Evolutionary conservation across 1,140 invertebrate species (phyloP).

Genomic region (Anoplophora glabripennis): DNA sequence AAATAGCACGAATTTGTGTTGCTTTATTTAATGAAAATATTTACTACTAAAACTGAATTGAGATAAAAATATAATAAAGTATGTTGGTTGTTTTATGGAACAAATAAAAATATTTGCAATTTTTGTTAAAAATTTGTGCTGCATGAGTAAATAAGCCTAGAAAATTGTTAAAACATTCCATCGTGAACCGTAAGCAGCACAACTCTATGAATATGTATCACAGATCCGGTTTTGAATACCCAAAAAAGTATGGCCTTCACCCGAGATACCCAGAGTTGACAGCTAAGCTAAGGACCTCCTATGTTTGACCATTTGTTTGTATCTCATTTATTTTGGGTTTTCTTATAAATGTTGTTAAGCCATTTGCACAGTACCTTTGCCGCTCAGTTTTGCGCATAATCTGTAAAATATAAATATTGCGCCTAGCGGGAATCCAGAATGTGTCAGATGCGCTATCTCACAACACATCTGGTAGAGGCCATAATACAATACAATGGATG

Average conservation of each 20-base stretch:
- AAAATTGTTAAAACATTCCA: slow-evolving; percentile 12
- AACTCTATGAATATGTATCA: slow-evolving; percentile 35
- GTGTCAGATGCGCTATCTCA: slow-evolving; percentile 27
- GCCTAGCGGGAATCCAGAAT: slow-evolving; percentile 24
- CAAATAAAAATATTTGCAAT: too few relatives aligned
- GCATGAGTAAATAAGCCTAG: too few relatives aligned
- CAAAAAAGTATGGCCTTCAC: slow-evolving; percentile 35
- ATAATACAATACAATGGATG: slow-evolving; percentile 20
- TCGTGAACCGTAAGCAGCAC: slow-evolving; percentile 16
- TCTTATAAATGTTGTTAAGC: slow-evolving; percentile 12
- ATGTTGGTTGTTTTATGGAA: too few relatives aligned
- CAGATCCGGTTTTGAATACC: slow-evolving; percentile 29
- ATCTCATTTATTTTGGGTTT: slow-evolving; percentile 16
- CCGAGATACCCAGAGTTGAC: slow-evolving; percentile 15
- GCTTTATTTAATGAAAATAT: too few relatives aligned
- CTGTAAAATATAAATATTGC: slow-evolving; percentile 24
- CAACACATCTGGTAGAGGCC: slow-evolving; percentile 10
- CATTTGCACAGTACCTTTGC: slow-evolving; percentile 18
- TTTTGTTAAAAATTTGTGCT: too few relatives aligned
- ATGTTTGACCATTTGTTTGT: slow-evolving; percentile 18
- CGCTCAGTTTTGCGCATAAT: slow-evolving; percentile 12
- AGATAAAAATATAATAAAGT: too few relatives aligned
- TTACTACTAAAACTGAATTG: too few relatives aligned
- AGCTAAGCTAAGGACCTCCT: slow-evolving; percentile 23
- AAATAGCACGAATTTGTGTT: too few relatives aligned